These are phyloP conservation scores for Mesopsocus fuscifrons DNA, from an alignment of 2,888 invertebrate species.

Conservation along the genomic window DNA sequence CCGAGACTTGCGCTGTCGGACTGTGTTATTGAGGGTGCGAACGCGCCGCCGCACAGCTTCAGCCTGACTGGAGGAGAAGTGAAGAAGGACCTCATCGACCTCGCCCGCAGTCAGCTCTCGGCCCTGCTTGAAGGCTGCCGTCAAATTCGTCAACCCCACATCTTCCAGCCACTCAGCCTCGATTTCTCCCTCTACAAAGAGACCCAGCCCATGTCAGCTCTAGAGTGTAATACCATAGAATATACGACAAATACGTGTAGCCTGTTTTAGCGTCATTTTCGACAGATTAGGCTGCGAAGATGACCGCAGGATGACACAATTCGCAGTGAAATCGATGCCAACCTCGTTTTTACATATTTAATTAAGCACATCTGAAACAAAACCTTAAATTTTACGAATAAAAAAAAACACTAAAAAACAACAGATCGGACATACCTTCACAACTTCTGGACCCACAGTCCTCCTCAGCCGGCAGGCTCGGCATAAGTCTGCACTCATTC, in stretches of 20 bases:
- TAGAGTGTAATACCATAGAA: too few relatives aligned
- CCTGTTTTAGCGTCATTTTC: too few relatives aligned
- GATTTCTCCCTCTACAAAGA: constrained; percentile 46
- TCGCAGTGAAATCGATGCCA: too few relatives aligned
- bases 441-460: not conserved
- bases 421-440: too few relatives aligned
- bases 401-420: too few relatives aligned
- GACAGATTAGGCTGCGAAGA: too few relatives aligned
- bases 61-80: constrained; percentile 42
- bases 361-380: too few relatives aligned
- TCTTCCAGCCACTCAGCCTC: constrained; percentile 58
- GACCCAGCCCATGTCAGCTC: too few relatives aligned
- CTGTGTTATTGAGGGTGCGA: constrained; percentile 54
- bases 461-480: not conserved
- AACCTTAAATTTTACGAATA: too few relatives aligned
- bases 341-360: too few relatives aligned
- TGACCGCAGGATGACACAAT: too few relatives aligned
- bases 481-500: not conserved
- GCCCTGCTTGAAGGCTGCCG: constrained; percentile 48
- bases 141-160: constrained; percentile 49
- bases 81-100: constrained; percentile 38
- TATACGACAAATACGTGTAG: too few relatives aligned
- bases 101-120: constrained; percentile 44
- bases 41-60: constrained; percentile 58
- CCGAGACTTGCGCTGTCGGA: constrained; percentile 38